Percentiles rank a stretch among this genome's conserved stretches.
These are phyloP conservation scores for Ptychodera flava DNA, from an alignment of 35 echinoderm and acorn worm species.

Conservation along the genomic window DNA sequence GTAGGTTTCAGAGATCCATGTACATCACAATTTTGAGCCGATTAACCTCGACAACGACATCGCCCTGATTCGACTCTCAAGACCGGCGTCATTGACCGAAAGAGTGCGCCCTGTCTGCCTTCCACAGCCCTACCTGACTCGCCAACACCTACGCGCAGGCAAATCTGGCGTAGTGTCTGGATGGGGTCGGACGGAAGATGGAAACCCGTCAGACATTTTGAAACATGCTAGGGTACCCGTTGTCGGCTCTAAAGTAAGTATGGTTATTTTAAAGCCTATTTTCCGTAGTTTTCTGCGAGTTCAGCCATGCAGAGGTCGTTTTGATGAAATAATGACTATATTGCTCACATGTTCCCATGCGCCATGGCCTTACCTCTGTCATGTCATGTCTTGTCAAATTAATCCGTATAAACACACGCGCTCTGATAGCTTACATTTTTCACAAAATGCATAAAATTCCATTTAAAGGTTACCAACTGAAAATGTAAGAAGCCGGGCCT, in stretches of 20 bases:
- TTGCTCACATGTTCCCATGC: too few relatives aligned
- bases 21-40: conserved; percentile 3
- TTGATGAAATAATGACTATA: too few relatives aligned
- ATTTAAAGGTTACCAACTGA: too few relatives aligned
- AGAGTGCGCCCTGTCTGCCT: conserved; percentile 10
- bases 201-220: neutral
- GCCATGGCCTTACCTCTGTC: too few relatives aligned
- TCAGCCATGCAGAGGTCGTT: too few relatives aligned
- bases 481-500: too few relatives aligned
- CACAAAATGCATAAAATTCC: too few relatives aligned
- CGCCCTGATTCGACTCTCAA: neutral
- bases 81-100: neutral
- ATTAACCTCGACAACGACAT: conserved; percentile 2
- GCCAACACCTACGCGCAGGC: neutral
- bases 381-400: too few relatives aligned
- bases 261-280: too few relatives aligned
- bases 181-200: neutral
- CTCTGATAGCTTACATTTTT: too few relatives aligned
- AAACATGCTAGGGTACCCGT: conserved; percentile 8
- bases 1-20: conserved; percentile 15
- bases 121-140: neutral
- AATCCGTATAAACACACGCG: too few relatives aligned
- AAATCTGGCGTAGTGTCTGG: neutral
- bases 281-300: too few relatives aligned
- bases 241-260: neutral